These are phyloP conservation scores for Motacilla tschutschensis DNA, from an alignment of 2,113 vertebrate species.

Conservation along the genomic window DNA sequence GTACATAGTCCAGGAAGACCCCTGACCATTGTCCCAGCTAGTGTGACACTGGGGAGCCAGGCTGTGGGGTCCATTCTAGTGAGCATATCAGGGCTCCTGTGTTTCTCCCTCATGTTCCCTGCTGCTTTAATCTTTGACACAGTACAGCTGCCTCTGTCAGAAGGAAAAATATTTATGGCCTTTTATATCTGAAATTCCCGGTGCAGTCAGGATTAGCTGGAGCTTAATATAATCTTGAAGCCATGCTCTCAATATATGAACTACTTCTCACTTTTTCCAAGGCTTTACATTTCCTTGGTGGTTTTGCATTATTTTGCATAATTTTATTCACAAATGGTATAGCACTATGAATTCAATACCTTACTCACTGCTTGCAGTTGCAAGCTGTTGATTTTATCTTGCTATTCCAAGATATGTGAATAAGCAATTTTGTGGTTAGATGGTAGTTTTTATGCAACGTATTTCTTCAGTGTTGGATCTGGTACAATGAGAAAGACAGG, in stretches of 20 bases:
- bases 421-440: background rate
- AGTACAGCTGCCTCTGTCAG: background rate
- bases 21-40: background rate
- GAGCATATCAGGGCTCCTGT: accelerated
- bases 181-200: background rate
- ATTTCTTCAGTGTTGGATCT: background rate
- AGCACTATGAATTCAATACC: background rate
- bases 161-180: background rate
- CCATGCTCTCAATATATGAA: background rate
- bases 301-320: background rate
- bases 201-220: background rate
- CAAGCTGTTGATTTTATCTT: background rate
- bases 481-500: background rate
- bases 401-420: background rate
- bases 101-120: background rate
- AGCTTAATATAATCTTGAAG: slow-evolving; percentile 5
- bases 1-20: background rate
- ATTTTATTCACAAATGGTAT: background rate
- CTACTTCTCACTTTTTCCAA: background rate
- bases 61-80: background rate
- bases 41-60: accelerated
- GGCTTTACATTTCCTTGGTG: background rate
- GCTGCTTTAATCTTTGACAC: background rate
- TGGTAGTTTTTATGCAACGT: background rate
- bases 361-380: background rate